These are phyloP conservation scores for Caretta caretta DNA, from an alignment of 2,113 vertebrate species.

Conservation along the genomic window DNA sequence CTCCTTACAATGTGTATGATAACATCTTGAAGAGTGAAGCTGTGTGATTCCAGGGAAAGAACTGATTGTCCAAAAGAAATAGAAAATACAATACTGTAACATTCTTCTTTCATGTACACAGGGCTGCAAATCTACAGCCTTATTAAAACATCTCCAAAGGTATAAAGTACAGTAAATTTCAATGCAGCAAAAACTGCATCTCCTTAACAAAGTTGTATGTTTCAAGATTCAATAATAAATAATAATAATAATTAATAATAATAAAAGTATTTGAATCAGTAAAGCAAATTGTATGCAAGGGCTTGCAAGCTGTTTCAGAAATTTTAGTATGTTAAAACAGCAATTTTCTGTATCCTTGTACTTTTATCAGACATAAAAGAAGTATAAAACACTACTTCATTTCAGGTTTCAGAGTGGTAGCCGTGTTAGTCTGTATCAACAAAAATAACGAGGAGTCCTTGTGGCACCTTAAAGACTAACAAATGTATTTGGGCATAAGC, in stretches of 20 bases:
- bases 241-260: too few species aligned
- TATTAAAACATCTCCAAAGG: not conserved
- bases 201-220: not conserved
- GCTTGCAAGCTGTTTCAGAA: not conserved
- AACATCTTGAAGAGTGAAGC: not conserved
- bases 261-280: not conserved
- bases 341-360: not conserved
- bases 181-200: not conserved
- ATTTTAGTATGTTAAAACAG: not conserved
- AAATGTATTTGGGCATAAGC: too few species aligned
- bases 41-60: not conserved
- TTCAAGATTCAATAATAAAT: too few species aligned
- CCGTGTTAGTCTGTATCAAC: too few species aligned
- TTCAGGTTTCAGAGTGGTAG: too few species aligned
- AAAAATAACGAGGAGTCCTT: too few species aligned
- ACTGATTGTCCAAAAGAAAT: not conserved
- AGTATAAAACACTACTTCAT: not conserved
- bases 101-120: not conserved
- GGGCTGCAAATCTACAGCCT: not conserved
- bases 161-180: not conserved
- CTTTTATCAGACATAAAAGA: not conserved
- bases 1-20: too few species aligned
- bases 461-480: too few species aligned
- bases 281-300: not conserved
- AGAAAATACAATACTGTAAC: not conserved